Conservation (phyloP, 30 jellyfish, hydroid and myxozoan species). For the Sanderia malayensis region DNA sequence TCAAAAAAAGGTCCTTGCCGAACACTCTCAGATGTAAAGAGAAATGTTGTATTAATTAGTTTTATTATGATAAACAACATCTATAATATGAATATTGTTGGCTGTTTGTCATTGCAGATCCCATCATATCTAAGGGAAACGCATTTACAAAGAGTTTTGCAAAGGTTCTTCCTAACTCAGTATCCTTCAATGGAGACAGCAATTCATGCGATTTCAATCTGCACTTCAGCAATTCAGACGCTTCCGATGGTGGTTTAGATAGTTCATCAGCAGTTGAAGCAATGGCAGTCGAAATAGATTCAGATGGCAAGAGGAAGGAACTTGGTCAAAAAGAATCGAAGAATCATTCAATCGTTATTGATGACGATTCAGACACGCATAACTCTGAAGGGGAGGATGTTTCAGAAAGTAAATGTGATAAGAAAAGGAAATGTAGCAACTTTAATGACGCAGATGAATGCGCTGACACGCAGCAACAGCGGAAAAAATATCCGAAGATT, state of each 20-base stretch:
- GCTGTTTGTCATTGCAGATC: background rate
- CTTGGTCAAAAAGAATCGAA: background rate
- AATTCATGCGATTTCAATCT: background rate
- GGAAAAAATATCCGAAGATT: background rate
- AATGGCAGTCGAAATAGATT: too few species aligned
- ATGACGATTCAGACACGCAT: background rate
- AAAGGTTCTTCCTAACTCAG: background rate
- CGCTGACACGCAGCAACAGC: background rate
- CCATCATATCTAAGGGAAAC: background rate
- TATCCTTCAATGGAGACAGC: background rate
- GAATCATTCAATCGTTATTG: background rate
- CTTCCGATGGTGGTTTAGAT: too few species aligned
- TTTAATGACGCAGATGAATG: background rate
- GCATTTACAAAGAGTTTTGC: background rate
- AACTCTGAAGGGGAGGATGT: too few species aligned
- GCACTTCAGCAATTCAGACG: background rate
- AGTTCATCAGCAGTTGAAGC: too few species aligned
- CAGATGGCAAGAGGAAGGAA: too few species aligned
- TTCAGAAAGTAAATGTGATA: too few species aligned
- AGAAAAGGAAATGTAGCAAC: conserved; percentile 9
- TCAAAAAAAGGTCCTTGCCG: too few species aligned
- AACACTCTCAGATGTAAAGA: too few species aligned
- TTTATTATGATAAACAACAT: too few species aligned
- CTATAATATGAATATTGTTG: too few species aligned
- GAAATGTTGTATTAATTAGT: too few species aligned